Evolutionary conservation across 1,140 invertebrate genomes (phyloP), one percentile per base, ranked within the genome.

Genomic region (Heliconius himera): DNA sequence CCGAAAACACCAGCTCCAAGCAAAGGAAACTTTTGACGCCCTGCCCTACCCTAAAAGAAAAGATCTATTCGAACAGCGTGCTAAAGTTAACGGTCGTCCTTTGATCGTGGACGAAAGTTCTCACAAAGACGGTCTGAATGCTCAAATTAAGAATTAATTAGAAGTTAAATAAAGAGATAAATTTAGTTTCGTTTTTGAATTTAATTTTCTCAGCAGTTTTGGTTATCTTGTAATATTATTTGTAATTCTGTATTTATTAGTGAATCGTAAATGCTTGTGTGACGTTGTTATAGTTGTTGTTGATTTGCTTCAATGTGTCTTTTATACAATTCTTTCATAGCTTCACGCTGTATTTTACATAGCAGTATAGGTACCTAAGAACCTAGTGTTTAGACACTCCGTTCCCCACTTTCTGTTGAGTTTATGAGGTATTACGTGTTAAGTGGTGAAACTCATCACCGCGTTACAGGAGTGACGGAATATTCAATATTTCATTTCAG

Each of bases 1-100:
- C 91, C 89, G 87, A 89, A 91, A 86, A 87, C 80, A 88, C 87
- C 87, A 87, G 85, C 86, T 89, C 83, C 88, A 79, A 85, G 86
- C 83, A 88, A 93, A 91, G 89, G 89, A 94, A 94, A 92, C 89
- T 94, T 93, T 87, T 79, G 84, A 89, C 88, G 83, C 84, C 84
- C 41, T 46, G 13, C 41, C 41, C 41, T 46, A 46, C 41, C 41
- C 84, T 85, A 89, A 92, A 94, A 92, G 88, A 91, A 91, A 89
- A 86, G 90, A 85, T 85, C 87, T 74, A 82, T 83, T 85, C 85
- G 81, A 79, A 83, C 76, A 84, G 84, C 80, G 85, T 85, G 86
- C 86, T 89, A 87, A 91, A 92, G 85, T 89, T 88, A 89, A 89
- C 88, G 88, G 22, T 66, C 8, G 60, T 66, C 88, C 90, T 94